Conservation (phyloP, 2,888 invertebrate species). For the Orthonychiurus folsomi region DNA sequence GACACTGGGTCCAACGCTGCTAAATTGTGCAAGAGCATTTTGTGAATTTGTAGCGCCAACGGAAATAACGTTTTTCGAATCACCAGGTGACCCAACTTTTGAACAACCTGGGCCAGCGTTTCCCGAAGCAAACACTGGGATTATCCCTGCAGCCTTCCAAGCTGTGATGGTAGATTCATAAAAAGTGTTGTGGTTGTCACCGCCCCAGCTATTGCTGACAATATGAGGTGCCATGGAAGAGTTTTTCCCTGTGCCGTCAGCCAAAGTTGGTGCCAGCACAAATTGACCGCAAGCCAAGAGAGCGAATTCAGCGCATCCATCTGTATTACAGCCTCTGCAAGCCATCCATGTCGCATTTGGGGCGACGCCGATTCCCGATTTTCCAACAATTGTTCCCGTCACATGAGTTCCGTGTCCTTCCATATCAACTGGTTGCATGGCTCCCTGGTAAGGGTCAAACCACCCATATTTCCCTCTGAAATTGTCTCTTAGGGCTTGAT, state of each 20-base stretch:
- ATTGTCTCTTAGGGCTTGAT: not conserved
- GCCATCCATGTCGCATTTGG: not conserved
- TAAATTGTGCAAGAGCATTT: slow-evolving; percentile 1
- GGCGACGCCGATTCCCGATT: not conserved
- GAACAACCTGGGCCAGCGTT: not conserved
- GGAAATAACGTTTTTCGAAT: not conserved
- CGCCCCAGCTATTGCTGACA: slow-evolving; percentile 2
- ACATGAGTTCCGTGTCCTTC: slow-evolving; percentile 1
- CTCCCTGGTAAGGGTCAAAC: not conserved
- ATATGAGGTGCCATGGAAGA: not conserved
- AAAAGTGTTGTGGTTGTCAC: not conserved
- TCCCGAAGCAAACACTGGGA: not conserved
- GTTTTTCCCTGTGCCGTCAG: not conserved
- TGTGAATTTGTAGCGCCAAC: slow-evolving; percentile 1
- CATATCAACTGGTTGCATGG: not conserved
- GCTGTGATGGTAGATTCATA: not conserved
- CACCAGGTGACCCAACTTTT: not conserved
- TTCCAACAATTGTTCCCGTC: slow-evolving; percentile 3
- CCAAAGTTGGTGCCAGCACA: not conserved
- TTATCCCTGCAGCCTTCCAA: slow-evolving; percentile 1
- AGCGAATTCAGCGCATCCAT: not conserved
- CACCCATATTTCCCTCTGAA: slow-evolving; percentile 1
- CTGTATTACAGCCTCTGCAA: not conserved
- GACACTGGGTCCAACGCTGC: not conserved
- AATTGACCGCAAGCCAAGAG: not conserved